Conservation (phyloP, 2,113 vertebrate species). For the Anser brachyrhynchus region DNA sequence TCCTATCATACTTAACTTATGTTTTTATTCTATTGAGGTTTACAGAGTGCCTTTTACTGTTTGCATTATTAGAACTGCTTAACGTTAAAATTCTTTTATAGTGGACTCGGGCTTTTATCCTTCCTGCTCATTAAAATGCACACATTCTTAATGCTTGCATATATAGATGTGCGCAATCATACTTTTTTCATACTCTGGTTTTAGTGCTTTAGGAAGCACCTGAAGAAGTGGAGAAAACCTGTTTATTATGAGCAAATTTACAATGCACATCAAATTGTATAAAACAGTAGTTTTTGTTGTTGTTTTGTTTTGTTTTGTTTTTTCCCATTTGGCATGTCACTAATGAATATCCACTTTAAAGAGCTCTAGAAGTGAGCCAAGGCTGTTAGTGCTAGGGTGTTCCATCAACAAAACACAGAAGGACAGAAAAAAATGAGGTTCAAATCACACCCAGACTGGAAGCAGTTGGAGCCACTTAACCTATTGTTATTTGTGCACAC, state of each 20-base stretch:
- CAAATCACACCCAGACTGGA: background rate
- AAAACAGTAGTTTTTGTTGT: background rate
- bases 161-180: background rate
- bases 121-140: background rate
- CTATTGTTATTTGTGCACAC: background rate
- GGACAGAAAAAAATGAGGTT: background rate
- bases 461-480: background rate
- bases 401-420: background rate
- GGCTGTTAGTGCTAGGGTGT: background rate
- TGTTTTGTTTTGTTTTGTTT: background rate
- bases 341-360: background rate
- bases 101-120: background rate
- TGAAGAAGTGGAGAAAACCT: background rate
- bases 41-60: background rate
- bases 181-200: background rate
- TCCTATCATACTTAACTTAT: background rate
- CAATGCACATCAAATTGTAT: background rate
- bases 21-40: background rate
- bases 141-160: background rate
- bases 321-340: background rate
- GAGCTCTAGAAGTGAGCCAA: accelerated
- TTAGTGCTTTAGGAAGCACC: background rate
- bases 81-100: background rate
- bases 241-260: background rate
- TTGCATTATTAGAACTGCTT: background rate